These are phyloP conservation scores for Solenodon paradoxus DNA, from an alignment of 2,113 vertebrate genomes.

Conservation along the genomic window DNA sequence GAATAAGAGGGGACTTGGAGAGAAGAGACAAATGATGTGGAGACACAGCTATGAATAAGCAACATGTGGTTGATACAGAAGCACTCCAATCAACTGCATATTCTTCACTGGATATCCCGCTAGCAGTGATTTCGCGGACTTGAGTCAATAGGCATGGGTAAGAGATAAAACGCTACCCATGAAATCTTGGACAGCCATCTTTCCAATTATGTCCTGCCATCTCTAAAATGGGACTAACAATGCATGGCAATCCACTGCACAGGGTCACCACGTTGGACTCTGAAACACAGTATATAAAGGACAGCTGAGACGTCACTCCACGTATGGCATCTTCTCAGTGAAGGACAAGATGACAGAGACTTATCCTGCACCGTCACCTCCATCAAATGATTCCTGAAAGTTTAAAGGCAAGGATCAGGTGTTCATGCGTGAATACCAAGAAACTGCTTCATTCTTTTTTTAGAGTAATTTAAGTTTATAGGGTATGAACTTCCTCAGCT, in stretches of 20 bases:
- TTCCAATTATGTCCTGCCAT: not conserved
- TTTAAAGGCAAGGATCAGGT: not conserved
- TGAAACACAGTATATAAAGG: not conserved
- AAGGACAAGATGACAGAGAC: not conserved
- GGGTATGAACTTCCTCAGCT: not conserved
- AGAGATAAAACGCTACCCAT: not conserved
- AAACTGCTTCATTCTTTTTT: not conserved
- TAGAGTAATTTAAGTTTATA: not conserved
- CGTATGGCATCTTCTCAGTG: fast-evolving
- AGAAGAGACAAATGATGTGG: not conserved
- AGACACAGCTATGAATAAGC: not conserved
- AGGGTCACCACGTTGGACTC: not conserved
- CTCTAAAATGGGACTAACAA: not conserved
- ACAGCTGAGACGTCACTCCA: not conserved
- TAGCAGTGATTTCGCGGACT: not conserved
- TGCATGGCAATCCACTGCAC: no score
- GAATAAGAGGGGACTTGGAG: not conserved
- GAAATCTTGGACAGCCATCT: not conserved
- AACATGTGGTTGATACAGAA: fast-evolving
- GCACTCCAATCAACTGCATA: not conserved
- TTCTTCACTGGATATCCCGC: not conserved
- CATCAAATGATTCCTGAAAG: not conserved
- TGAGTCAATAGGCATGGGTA: not conserved
- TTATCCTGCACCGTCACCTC: no score
- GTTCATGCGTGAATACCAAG: not conserved